Base-by-base conservation (phyloP, 2,888 invertebrate species). In the Morpho deidamia region DNA sequence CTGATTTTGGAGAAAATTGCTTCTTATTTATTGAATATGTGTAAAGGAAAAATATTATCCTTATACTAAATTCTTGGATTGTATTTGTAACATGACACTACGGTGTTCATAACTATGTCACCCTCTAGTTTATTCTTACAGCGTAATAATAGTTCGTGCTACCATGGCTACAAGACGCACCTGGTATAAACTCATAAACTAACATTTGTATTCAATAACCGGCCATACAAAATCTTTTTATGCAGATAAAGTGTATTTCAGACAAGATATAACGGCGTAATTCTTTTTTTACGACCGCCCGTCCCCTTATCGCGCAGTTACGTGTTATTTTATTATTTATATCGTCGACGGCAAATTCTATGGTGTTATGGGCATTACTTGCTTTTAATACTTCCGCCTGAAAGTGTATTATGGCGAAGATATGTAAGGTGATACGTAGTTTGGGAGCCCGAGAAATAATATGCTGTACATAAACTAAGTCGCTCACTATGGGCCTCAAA, bases 181-280 rank as follows among this genome's bases (percentile, higher is more conserved):
- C 58, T 63, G 64, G 60, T 58, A 61, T 53, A 43, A 53, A 40
- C 45, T 48, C 56, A 52, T 63, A 61, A 65, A 62, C 33, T 12
- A 46, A 45, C 45, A 51, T 49, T 51, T 4, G 38, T 51, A 59
- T 53, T 51, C 53, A 53, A 55, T 59, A 51, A 54, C 7, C 33
- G 33, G 43, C 51, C 47, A 44, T 52, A 56, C 47, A 53, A 58
- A 48, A 48, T 48, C 32, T 56, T 54, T 62, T 61, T 63, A 65
- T 66, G 65, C 61, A 65, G 63, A 66, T 65, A 64, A 57, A 63
- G 51, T 51, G 59, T 61, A 56, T 60, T 62, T 57, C 61, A 58
- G 61, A 61, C 64, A 65, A 63, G 67, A 66, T 64, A 71, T 69
- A 65, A 66, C 61, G 60, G 66, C 61, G 59, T 67, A 64, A 69